A percentile compares a stretch with the other conserved stretches of the same genome.
These are phyloP conservation scores for Xanthia togata DNA, from an alignment of 2,888 invertebrate species.

Conservation along the genomic window DNA sequence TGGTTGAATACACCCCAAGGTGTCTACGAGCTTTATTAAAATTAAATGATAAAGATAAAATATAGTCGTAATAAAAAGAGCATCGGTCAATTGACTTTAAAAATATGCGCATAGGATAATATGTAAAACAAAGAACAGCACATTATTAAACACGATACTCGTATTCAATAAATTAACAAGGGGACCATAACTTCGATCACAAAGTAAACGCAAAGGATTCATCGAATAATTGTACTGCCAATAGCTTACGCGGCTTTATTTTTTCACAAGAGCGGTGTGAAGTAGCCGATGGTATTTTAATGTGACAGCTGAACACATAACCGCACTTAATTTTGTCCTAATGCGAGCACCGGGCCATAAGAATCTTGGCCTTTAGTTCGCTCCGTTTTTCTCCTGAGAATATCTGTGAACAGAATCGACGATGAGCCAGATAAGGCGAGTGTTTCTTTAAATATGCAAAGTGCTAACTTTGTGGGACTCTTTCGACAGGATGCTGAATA, in stretches of 20 bases:
- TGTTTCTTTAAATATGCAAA: constrained; percentile 90
- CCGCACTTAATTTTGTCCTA: constrained; percentile 90
- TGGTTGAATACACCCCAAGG: constrained; percentile 38
- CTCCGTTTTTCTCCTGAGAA: constrained; percentile 83
- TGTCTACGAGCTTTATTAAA: constrained; percentile 9
- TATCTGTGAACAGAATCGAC: constrained; percentile 87
- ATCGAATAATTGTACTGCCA: constrained; percentile 85
- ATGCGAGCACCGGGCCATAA: constrained; percentile 83
- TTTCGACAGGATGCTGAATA: constrained; percentile 88
- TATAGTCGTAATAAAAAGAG: constrained; percentile 25
- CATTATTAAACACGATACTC: constrained; percentile 48
- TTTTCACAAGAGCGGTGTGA: constrained; percentile 79
- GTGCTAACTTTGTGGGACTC: constrained; percentile 86
- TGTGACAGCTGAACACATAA: constrained; percentile 88
- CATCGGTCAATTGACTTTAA: constrained; percentile 32
- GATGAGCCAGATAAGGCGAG: constrained; percentile 88
- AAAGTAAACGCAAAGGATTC: constrained; percentile 77
- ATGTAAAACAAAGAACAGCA: constrained; percentile 35
- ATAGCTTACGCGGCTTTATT: constrained; percentile 81
- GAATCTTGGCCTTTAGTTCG: constrained; percentile 80
- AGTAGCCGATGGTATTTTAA: constrained; percentile 88
- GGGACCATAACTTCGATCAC: constrained; percentile 71
- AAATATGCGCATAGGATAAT: constrained; percentile 33
- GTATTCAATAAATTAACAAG: constrained; percentile 77
- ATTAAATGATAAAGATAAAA: constrained; percentile 27